Percentiles rank a stretch among this genome's conserved stretches.
phyloP scores from a whole-genome alignment of 2,797 vertebrate species.

The Microcaecilia unicolor region DNA sequence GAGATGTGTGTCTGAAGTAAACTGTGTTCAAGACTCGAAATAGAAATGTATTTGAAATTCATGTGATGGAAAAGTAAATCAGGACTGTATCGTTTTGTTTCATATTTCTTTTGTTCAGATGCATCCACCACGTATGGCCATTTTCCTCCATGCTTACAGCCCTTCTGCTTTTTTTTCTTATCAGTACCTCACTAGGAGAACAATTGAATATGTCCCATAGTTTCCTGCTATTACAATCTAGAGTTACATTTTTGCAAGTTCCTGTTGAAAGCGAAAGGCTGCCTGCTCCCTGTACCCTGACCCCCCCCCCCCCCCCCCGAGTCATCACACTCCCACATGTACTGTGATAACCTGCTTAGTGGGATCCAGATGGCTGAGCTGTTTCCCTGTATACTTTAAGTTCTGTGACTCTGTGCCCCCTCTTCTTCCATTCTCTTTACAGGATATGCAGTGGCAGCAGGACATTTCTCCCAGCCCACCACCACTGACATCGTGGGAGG shows the following conservation, averaged over 20 bases:
- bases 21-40: too few relatives aligned
- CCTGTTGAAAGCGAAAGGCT: not conserved
- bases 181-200: too few relatives aligned
- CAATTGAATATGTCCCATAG: not conserved
- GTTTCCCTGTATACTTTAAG: not conserved
- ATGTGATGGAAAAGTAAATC: too few relatives aligned
- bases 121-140: too few relatives aligned
- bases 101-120: too few relatives aligned
- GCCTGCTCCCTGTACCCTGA: too few relatives aligned
- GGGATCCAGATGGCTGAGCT: not conserved
- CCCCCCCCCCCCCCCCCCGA: too few relatives aligned
- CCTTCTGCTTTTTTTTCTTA: constrained; percentile 1
- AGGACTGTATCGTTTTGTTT: too few relatives aligned
- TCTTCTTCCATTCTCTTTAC: constrained; percentile 10
- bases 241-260: not conserved
- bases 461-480: constrained; percentile 80
- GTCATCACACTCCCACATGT: not conserved
- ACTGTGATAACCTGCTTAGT: not conserved
- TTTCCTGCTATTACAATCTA: accelerated
- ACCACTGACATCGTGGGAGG: constrained; percentile 83
- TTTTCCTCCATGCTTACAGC: not conserved
- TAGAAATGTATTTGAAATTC: too few relatives aligned
- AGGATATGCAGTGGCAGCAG: constrained; percentile 93
- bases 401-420: not conserved
- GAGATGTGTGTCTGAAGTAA: too few relatives aligned